Percentiles rank a stretch among this genome's conserved stretches.
phyloP scores from a whole-genome alignment of 2,888 invertebrate genomes.

The Troides aeacus region DNA sequence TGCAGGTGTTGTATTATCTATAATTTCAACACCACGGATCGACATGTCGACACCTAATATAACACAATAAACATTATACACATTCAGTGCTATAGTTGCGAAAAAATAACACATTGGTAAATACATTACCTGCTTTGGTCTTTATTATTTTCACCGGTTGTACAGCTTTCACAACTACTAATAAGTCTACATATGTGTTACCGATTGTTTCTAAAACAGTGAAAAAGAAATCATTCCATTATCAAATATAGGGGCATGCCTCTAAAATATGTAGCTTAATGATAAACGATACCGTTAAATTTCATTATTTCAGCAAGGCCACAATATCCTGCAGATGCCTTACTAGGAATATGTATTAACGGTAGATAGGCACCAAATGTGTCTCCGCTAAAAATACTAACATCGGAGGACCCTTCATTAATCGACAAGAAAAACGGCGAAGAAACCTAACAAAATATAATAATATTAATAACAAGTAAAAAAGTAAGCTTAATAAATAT shows the following conservation, averaged over 20 bases:
- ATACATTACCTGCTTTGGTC: constrained; percentile 76
- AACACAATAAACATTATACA: constrained; percentile 17
- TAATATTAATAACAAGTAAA: neutral
- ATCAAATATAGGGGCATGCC: neutral
- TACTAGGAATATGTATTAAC: constrained; percentile 83
- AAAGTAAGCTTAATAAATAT: no score
- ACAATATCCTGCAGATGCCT: constrained; percentile 78
- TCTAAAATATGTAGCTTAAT: neutral
- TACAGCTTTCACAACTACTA: constrained; percentile 84
- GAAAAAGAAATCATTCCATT: neutral
- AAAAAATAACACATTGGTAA: neutral
- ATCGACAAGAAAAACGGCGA: constrained; percentile 83
- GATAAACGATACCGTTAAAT: constrained; percentile 51
- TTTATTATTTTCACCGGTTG: constrained; percentile 82
- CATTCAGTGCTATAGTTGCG: neutral
- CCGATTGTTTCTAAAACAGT: constrained; percentile 54
- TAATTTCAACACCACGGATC: constrained; percentile 84
- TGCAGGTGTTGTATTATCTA: constrained; percentile 82
- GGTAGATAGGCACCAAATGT: constrained; percentile 68
- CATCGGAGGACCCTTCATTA: constrained; percentile 83
- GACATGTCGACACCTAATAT: constrained; percentile 71
- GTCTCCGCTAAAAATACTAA: constrained; percentile 80
- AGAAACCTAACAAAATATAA: constrained; percentile 71
- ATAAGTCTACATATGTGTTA: constrained; percentile 81
- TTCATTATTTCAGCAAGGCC: constrained; percentile 78